Evolutionary conservation across 1,140 invertebrate species (phyloP), one percentile per base, ranked within the genome.

Genomic region (Acromyrmex heyeri): DNA sequence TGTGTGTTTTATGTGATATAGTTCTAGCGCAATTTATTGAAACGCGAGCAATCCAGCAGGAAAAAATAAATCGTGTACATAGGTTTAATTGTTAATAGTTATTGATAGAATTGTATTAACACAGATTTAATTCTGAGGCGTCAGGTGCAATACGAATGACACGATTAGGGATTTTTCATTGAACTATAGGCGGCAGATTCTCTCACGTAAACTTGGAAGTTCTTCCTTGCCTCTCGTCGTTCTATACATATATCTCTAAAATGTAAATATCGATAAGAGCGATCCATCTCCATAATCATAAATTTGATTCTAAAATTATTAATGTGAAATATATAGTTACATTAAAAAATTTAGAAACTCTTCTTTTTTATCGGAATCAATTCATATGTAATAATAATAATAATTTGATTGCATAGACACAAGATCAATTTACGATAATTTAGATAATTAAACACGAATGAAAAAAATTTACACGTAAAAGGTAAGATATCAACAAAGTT

Each of bases 101-200:
- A 34, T 65, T 38, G 50, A 79, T 55, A 30, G 24, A 55, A 75
- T 75, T 75, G 59, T 7, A 24, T 75, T 62, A 18, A 61, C 24
- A 75, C 24, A 24, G n/a, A 73, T 82, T 24, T 61, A 44, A 44
- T 44, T 10, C 24, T 48, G 53, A 81, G 24, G 55, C 27, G 38
- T 59, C 79, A 83, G 79, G 79, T 83, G 79, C 79, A 3, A 62
- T 62, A 50, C 55, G 24, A 34, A 75, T 57, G n/a, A 62, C n/a
- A 27, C 16, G 24, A 82, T 82, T 82, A 82, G 24, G 24, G n/a
- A 75, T 83, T 75, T 73, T 82, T 73, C 38, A 10, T 24, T 18
- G 30, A 62, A 5, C 44, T 67, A 34, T 38, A 59, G 12, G 14
- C 27, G 14, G 48, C 8, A 27, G 69, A 34, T 48, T 73, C 34